These are phyloP conservation scores for Dendrocopos noguchii DNA, from an alignment of 2,113 vertebrate species.

Conservation along the genomic window DNA sequence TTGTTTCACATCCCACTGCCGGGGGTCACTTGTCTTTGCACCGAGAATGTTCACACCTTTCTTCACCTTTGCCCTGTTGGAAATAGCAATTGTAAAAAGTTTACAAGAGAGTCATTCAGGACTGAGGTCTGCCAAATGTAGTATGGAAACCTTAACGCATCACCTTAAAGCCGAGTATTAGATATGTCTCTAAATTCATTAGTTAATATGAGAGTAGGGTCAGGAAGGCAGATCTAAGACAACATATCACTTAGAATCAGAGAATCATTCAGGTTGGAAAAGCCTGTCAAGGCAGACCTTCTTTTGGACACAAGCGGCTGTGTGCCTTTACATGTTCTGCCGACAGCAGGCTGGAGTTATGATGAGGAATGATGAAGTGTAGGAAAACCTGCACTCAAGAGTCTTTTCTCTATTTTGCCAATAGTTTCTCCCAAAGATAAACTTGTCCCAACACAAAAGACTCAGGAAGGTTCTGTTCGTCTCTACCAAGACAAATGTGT, in stretches of 20 bases:
- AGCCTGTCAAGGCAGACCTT: too few species aligned
- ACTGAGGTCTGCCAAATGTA: neutral
- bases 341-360: neutral
- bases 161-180: neutral
- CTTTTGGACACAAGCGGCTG: neutral
- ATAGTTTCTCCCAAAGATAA: neutral
- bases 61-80: constrained; percentile 82
- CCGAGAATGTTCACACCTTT: constrained; percentile 80
- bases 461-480: neutral
- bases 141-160: neutral
- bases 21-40: constrained; percentile 65
- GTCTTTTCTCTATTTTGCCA: neutral
- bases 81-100: neutral
- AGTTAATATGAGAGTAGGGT: neutral
- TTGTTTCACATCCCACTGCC: constrained; percentile 77
- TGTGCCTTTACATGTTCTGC: neutral
- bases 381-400: neutral
- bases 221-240: neutral
- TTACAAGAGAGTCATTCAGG: neutral
- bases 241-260: neutral
- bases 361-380: neutral
- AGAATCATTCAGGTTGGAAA: too few species aligned
- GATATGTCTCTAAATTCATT: neutral
- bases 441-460: neutral
- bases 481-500: neutral